phyloP scores from a whole-genome alignment of 2,113 vertebrate species.

The Bufo gargarizans region DNA sequence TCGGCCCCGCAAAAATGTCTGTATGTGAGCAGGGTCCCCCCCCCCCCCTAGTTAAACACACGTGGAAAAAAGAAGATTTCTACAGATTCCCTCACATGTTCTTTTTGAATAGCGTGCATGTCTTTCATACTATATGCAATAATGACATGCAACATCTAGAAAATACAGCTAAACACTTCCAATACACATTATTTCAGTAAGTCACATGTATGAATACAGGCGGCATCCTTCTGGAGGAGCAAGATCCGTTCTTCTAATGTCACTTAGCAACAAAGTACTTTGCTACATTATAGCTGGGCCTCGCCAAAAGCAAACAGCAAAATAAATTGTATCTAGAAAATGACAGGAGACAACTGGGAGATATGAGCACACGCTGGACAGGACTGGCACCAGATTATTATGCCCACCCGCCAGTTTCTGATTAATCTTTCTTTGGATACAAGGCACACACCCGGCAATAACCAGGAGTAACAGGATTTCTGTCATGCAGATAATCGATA shows the following conservation, averaged over 20 bases:
- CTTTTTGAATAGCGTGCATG: too few relatives aligned
- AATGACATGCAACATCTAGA: too few relatives aligned
- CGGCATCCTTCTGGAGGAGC: not conserved
- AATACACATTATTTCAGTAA: too few relatives aligned
- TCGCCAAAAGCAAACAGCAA: not conserved
- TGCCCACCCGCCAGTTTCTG: not conserved
- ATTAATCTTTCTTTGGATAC: not conserved
- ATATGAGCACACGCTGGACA: not conserved
- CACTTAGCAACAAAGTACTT: constrained; percentile 27
- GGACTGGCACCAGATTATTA: not conserved
- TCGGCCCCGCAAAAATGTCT: too few relatives aligned
- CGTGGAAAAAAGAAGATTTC: too few relatives aligned
- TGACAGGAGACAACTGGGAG: not conserved
- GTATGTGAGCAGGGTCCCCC: too few relatives aligned
- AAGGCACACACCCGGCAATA: not conserved
- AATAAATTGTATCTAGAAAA: not conserved
- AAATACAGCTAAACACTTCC: not conserved
- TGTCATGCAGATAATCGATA: too few relatives aligned
- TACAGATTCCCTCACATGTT: too few relatives aligned
- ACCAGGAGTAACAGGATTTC: not conserved
- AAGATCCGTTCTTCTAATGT: not conserved
- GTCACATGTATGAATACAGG: not conserved
- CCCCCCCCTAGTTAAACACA: too few relatives aligned
- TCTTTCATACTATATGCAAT: too few relatives aligned
- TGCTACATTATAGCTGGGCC: not conserved